Evolutionary conservation across 2,888 invertebrate species (phyloP), one percentile per base, ranked within the genome.

Genomic region (Torymus tubicola): DNA sequence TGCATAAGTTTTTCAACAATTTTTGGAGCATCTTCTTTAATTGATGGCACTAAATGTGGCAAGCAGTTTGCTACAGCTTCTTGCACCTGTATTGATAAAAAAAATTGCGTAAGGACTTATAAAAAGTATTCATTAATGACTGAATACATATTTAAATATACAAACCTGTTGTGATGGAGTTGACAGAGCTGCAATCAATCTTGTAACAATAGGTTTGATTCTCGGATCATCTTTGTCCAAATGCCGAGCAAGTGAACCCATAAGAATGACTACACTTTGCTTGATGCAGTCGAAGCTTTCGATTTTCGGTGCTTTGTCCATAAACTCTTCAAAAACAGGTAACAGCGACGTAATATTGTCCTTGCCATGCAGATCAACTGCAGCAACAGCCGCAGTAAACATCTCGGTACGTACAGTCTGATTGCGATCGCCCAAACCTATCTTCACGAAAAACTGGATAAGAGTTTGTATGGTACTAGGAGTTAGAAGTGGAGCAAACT

Each of bases 161-260:
- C 8, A 4, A 60, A 78, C 81, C 78, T 82, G 82, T 90, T 99
- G 98, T 58, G 99, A 98, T 13, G 99, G 99, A 58, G 99, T 99
- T 55, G 96, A 96, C 4, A 99, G 92, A 0, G 99, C 97, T 71
- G 96, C 95, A 72, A 99, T 94, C 65, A 99, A 93, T 80, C 98
- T 94, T 86, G 95, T 94, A 11, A 99, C 96, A 87, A 99, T 99
- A n/a, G 99, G 98, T 88, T 96, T 96, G 85, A 99, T 96, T 87
- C 97, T 93, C 2, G 95, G 93, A 92, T 99, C 98, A 83, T 95
- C 95, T 83, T 96, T 96, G 86, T 96, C 97, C 87, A 99, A 93
- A 93, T 99, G 98, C 63, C 97, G 94, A n/a, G 99, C 99, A 85
- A 99, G 92, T 0, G 97, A 97, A 4, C 99, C 99, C 96, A 99